Conservation (phyloP, 2,113 vertebrate genomes). For the Tonatia bakeri region DNA sequence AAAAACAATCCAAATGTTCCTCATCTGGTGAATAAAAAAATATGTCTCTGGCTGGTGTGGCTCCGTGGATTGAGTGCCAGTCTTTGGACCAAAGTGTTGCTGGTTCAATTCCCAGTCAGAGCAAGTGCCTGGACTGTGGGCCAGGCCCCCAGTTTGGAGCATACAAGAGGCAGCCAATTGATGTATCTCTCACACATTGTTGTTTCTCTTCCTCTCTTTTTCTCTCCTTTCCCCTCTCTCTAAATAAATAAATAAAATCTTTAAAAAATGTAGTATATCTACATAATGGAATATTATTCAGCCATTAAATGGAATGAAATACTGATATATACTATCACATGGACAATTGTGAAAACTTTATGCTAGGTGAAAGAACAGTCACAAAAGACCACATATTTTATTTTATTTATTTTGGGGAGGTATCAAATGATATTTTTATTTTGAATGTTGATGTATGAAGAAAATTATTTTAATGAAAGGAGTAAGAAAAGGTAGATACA, state of each 20-base stretch:
- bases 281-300: not conserved
- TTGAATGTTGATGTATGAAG: not conserved
- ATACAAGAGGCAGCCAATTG: too few relatives aligned
- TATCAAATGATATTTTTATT: not conserved
- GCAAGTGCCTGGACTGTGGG: too few relatives aligned
- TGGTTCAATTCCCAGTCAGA: too few relatives aligned
- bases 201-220: too few relatives aligned
- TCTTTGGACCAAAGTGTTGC: too few relatives aligned
- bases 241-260: too few relatives aligned
- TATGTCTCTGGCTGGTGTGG: too few relatives aligned
- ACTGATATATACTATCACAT: not conserved
- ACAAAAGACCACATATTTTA: not conserved
- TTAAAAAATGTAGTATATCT: not conserved
- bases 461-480: constrained; percentile 20
- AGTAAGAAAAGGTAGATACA: not conserved
- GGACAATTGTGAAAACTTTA: not conserved
- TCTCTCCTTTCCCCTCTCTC: too few relatives aligned
- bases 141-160: too few relatives aligned
- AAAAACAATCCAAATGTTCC: not conserved
- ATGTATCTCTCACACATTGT: too few relatives aligned
- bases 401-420: not conserved
- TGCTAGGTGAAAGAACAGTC: not conserved
- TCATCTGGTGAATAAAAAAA: not conserved
- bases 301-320: not conserved
- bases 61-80: too few relatives aligned